phyloP scores from a whole-genome alignment of 2,888 invertebrate genomes.

The Dascillus cervinus region DNA sequence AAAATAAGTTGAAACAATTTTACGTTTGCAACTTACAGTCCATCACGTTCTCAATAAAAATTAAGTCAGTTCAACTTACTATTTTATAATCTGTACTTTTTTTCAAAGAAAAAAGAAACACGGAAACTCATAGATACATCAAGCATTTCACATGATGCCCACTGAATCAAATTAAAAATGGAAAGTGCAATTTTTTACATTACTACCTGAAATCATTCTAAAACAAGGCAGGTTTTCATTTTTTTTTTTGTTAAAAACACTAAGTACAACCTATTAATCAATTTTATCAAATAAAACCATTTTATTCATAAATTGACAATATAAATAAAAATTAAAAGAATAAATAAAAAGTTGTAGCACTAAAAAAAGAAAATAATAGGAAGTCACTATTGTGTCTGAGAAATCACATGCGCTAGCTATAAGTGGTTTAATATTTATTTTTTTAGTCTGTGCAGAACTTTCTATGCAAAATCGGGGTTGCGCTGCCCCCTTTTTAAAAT shows the following conservation, averaged over 20 bases:
- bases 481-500: constrained; percentile 7
- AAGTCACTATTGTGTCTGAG: constrained; percentile 26
- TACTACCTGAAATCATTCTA: constrained; percentile 3
- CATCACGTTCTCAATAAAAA: no score
- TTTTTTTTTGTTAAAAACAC: no score
- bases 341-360: constrained; percentile 25
- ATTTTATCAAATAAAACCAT: constrained; percentile 16
- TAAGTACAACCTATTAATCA: constrained; percentile 16
- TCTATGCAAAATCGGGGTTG: constrained; percentile 5
- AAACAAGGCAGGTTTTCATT: no score
- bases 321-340: constrained; percentile 23
- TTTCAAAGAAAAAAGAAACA: no score
- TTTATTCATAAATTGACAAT: constrained; percentile 22
- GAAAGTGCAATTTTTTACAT: no score
- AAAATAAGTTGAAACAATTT: not conserved
- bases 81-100: no score
- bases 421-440: constrained; percentile 14
- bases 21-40: no score
- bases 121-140: no score
- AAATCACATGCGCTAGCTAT: constrained; percentile 29
- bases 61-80: no score
- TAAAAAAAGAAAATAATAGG: constrained; percentile 25
- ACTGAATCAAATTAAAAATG: no score
- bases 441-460: constrained; percentile 9
- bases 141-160: no score